phyloP scores from a whole-genome alignment of 2,888 invertebrate species.

The Limenitis camilla region DNA sequence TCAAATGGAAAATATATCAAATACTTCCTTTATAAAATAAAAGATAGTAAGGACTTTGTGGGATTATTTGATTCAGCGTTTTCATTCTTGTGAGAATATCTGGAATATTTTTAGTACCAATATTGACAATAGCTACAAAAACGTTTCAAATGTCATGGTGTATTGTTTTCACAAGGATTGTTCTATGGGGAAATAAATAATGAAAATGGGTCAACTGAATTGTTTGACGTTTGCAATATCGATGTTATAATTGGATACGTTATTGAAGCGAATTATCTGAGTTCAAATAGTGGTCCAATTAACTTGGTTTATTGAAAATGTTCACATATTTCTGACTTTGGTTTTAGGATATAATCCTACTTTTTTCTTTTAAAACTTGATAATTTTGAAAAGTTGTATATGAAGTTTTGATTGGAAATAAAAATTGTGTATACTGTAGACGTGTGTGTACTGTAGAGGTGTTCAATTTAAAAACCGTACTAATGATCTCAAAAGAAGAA shows the following conservation, averaged over 20 bases:
- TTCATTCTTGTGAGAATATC: not conserved
- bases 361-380: too few species aligned
- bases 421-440: too few species aligned
- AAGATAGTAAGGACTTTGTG: not conserved
- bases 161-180: not conserved
- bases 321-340: too few species aligned
- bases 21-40: not conserved
- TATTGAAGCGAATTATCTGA: not conserved
- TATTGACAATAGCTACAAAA: not conserved
- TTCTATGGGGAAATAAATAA: not conserved
- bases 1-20: not conserved
- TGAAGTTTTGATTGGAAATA: too few species aligned
- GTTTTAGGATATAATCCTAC: too few species aligned
- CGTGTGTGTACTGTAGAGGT: too few species aligned
- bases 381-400: too few species aligned
- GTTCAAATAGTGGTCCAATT: not conserved
- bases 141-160: conserved; percentile 4
- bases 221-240: not conserved
- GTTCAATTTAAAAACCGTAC: too few species aligned
- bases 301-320: too few species aligned
- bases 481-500: too few species aligned
- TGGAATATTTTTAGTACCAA: not conserved
- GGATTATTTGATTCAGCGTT: not conserved
- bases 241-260: not conserved
- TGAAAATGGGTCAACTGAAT: not conserved